Evolutionary conservation across 2,113 vertebrate species (phyloP).

Genomic region (Pterocles burchelli): DNA sequence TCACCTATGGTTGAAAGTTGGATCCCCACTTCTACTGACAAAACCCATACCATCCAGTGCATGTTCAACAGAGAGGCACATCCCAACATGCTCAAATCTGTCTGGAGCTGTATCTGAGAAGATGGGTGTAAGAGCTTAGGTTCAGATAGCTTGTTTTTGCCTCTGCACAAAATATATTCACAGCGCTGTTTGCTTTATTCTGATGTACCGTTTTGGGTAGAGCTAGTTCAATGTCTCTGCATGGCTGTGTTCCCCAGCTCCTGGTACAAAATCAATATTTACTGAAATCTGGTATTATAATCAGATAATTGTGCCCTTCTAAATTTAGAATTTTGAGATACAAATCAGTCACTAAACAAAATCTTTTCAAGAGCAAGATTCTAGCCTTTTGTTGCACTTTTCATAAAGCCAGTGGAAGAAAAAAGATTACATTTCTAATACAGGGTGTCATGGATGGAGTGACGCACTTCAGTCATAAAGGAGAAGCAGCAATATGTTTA

Average conservation of each 20-base stretch:
- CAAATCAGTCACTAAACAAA: not conserved
- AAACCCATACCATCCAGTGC: not conserved
- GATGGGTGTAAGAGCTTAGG: accelerated
- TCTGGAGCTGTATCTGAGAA: not conserved
- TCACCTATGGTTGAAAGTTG: not conserved
- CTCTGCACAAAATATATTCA: not conserved
- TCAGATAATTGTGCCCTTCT: not conserved
- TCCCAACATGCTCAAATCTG: not conserved
- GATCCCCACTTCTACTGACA: not conserved
- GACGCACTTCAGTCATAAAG: too few species aligned
- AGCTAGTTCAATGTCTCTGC: not conserved
- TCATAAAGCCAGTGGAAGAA: not conserved
- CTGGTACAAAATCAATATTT: not conserved
- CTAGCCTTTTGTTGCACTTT: not conserved
- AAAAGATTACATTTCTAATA: not conserved
- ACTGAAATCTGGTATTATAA: not conserved
- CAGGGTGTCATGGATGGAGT: not conserved
- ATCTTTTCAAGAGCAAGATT: not conserved
- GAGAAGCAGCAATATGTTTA: too few species aligned
- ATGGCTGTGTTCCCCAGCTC: not conserved
- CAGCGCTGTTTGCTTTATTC: not conserved
- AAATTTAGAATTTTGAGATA: not conserved
- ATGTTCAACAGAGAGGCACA: not conserved
- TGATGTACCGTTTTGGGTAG: not conserved
- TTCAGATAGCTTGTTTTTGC: not conserved